Evolutionary conservation across 2,113 vertebrate genomes (phyloP).

Genomic region (Murina feae): DNA sequence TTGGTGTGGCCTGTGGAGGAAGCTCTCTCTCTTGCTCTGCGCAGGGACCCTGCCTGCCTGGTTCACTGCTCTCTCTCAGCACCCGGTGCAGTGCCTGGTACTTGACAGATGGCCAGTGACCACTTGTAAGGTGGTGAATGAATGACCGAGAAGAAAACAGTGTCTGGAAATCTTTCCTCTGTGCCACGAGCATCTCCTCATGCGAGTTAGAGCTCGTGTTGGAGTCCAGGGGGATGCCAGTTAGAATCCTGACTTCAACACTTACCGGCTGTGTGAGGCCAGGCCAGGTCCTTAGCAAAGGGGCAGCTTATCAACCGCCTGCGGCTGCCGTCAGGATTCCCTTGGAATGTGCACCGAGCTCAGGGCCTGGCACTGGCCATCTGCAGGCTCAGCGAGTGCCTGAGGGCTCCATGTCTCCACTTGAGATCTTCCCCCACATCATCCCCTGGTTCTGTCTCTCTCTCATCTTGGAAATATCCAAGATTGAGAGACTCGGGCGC

Average conservation of each 20-base stretch:
- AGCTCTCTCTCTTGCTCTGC: neutral
- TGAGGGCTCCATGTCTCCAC: neutral
- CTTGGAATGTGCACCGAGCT: neutral
- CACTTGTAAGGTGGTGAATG: neutral
- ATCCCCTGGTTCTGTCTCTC: neutral
- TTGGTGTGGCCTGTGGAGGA: neutral
- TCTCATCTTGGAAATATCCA: neutral
- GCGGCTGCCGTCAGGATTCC: neutral
- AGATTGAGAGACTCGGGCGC: neutral
- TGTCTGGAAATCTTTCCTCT: neutral
- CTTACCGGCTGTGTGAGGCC: neutral
- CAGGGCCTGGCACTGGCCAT: neutral
- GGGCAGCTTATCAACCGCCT: too few relatives aligned
- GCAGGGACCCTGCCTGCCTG: fast-evolving
- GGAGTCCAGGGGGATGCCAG: neutral
- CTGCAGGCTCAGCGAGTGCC: neutral
- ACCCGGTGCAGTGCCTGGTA: neutral
- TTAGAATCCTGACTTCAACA: neutral
- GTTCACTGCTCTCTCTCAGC: neutral
- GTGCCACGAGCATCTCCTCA: neutral
- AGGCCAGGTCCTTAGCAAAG: neutral
- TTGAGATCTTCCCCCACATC: neutral
- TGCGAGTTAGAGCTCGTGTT: neutral
- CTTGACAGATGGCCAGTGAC: neutral
- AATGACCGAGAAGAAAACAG: neutral